phyloP scores from a whole-genome alignment of 2,888 invertebrate genomes.

The Callyntrura sp. region DNA sequence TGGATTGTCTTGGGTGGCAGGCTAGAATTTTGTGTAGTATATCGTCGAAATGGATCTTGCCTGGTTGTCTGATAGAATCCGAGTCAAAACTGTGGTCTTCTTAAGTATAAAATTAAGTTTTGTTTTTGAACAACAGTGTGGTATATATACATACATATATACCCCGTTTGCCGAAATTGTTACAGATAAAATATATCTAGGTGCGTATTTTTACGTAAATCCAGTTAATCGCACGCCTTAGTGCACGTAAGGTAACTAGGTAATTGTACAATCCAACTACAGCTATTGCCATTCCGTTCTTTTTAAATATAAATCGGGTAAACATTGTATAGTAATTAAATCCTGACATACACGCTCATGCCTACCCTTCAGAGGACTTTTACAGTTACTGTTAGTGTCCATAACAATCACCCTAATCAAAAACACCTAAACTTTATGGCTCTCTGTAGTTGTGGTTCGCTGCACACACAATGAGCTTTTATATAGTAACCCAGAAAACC shows the following conservation, averaged over 20 bases:
- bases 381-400: neutral
- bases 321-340: neutral
- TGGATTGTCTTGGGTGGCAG: neutral
- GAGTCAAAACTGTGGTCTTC: neutral
- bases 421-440: neutral
- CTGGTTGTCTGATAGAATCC: neutral
- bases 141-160: no score
- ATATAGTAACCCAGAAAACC: slow-evolving; percentile 42
- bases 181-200: no score
- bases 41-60: neutral
- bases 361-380: neutral
- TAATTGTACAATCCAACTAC: neutral
- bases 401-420: neutral
- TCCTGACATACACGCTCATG: neutral
- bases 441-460: neutral
- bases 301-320: neutral
- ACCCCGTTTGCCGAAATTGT: neutral
- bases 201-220: no score
- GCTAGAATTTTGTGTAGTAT: slow-evolving; percentile 2
- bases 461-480: neutral
- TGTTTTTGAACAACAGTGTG: neutral
- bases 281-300: neutral
- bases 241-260: neutral
- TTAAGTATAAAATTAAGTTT: no score
- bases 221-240: no score